phyloP scores from a whole-genome alignment of 2,113 vertebrate species.

The Mobula hypostoma region DNA sequence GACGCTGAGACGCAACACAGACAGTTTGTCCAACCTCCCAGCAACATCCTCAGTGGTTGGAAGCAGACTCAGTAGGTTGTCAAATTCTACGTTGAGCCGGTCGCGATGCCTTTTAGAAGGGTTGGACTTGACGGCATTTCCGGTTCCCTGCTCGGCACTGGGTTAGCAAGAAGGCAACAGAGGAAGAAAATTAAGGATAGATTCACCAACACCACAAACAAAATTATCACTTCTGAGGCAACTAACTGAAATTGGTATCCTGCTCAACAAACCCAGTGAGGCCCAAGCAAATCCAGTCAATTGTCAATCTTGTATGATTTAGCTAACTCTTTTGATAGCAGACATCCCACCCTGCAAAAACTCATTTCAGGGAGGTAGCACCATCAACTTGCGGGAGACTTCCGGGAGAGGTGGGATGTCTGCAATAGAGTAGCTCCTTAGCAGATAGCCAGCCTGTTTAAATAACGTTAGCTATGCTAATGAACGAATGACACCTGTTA shows the following conservation, averaged over 20 bases:
- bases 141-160: not conserved
- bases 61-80: constrained; percentile 16
- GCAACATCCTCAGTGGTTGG: not conserved
- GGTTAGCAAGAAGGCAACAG: not conserved
- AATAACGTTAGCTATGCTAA: no score
- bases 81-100: constrained; percentile 10
- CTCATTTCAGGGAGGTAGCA: no score
- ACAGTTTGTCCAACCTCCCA: not conserved
- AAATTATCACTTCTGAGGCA: not conserved
- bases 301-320: not conserved
- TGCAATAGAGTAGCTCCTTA: no score
- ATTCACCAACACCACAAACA: not conserved
- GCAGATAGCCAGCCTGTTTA: no score
- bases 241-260: not conserved
- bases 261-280: not conserved
- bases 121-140: not conserved
- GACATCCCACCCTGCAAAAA: no score
- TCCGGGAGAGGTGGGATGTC: no score
- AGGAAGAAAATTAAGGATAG: not conserved
- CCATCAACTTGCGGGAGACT: no score
- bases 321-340: not conserved
- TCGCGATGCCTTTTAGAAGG: constrained; percentile 26
- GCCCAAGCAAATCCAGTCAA: not conserved
- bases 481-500: no score
- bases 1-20: not conserved